Evolutionary conservation across 2,797 vertebrate species (phyloP), one percentile per base, ranked within the genome.

Genomic region (Pipistrellus kuhlii): DNA sequence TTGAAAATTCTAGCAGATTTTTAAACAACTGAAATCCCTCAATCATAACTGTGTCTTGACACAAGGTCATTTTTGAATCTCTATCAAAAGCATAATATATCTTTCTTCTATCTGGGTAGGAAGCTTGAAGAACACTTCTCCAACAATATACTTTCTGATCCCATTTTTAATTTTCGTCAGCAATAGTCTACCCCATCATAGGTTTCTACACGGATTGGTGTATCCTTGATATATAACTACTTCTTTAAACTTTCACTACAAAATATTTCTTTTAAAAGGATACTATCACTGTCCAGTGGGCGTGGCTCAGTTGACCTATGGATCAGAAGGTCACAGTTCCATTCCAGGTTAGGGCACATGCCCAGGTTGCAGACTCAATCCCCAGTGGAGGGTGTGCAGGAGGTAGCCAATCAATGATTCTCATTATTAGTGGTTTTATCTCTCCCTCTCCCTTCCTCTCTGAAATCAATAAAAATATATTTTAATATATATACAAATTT

Each of bases 1-100:
- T 41, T 95, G 80, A 88, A 69, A 75, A 82, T 66, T 66, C 9
- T 76, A 93, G 46, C 44, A 57, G 38, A 46, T 83, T 32, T 93
- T 85, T 57, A 78, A 82, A 27, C 93, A 73, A 57, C 25, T 71
- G 10, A 83, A 90, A 84, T 55, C 10, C 38, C 44, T 48, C 27
- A 51, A 17, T 84, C 46, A 64, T 62, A 14, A 55, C 75, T 93
- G 20, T 82, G 20, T 4, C 32, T 72, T 91, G 32, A 55, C 35
- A 82, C 13, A 85, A 55, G 57, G 21, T 81, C 18, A 84, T 71
- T 51, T 75, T 84, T 30, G 30, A 46, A 59, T 44, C 11, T 89
- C 59, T 73, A 15, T 59, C 57, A 32, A 69, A 93, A 84, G 21
- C 30, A 38, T 41, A 71, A n/a, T 51, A 48, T 62, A 35, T 93